These are phyloP conservation scores for Cataglyphis altisquamis DNA, from an alignment of 2,888 invertebrate genomes.

Conservation along the genomic window DNA sequence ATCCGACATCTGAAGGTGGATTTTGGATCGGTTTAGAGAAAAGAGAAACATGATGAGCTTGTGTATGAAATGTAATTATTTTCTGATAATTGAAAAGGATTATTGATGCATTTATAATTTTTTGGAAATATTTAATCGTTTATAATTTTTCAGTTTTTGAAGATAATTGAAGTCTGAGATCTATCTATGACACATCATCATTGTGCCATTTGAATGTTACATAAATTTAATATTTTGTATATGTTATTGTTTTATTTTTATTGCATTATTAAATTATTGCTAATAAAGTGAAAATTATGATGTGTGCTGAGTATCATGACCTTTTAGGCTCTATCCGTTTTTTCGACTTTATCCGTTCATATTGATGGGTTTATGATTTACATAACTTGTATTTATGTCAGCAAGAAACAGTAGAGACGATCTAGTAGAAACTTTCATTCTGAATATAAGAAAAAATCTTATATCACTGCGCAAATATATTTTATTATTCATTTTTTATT, in stretches of 20 bases:
- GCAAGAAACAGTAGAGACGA: background rate
- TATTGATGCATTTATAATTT: background rate
- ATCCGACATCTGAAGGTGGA: conserved; percentile 62
- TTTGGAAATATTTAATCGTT: background rate
- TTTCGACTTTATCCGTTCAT: background rate
- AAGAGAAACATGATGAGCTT: conserved; percentile 31
- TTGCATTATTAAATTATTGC: background rate
- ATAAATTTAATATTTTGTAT: background rate
- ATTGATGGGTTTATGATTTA: background rate
- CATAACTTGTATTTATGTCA: background rate
- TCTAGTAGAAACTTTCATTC: background rate
- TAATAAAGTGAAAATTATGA: background rate
- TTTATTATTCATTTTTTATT: background rate
- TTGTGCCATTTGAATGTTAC: background rate
- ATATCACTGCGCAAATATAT: background rate
- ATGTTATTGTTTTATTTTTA: background rate
- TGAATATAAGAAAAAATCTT: background rate
- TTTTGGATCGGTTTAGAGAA: conserved; percentile 72
- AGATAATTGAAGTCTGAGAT: background rate
- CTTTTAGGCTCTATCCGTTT: background rate
- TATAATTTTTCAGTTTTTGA: background rate
- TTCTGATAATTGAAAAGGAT: background rate
- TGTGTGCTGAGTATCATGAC: background rate
- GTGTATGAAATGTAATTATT: background rate
- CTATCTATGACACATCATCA: background rate